Evolutionary conservation across 2,113 vertebrate genomes (phyloP), one percentile per base, ranked within the genome.

Genomic region (Cochlearius cochlearius): DNA sequence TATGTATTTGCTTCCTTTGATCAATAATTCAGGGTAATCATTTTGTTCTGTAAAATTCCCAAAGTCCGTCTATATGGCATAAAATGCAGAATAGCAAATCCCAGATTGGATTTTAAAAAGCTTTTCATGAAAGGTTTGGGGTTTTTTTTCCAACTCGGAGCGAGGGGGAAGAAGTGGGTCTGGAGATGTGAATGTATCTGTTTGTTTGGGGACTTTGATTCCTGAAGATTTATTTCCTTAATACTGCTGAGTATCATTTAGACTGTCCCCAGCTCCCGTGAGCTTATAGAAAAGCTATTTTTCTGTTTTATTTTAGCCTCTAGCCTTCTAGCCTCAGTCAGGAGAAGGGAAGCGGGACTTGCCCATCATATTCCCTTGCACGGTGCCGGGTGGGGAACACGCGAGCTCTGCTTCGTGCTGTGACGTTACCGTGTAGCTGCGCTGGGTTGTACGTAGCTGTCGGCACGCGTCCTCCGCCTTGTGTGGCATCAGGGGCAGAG

Each of bases 401-500:
- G 15, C 1, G 29, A 32, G 66, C 59, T 21, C 63, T 38, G 81
- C 20, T 6, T 11, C 2, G 3, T 30, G 43, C n/a, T 1, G 0
- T 2, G 60, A 0, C 0, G 1, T 4, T 4, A 1, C 63, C 4
- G 3, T 0, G 27, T 10, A 4, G 14, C 0, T 12, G 9, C 4
- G 80, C 67, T 27, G 50, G 0, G 27, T 1, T 10, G 19, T 2
- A 8, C 36, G 6, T 0, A 7, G 43, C 49, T 55, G n/a, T 30
- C 64, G n/a, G 63, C 30, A 34, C 4, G 1, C 19, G 0, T 23
- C 34, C 68, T 10, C 15, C 30, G 2, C 59, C 71, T 12, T 0
- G 1, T 1, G n/a, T 0, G 1, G 7, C 15, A 1, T 0, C 23
- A 3, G 60, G n/a, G 75, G 14, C 52, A 34, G 12, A 6, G 66